phyloP scores from a whole-genome alignment of 2,797 vertebrate genomes.

The Liparis tanakae region DNA sequence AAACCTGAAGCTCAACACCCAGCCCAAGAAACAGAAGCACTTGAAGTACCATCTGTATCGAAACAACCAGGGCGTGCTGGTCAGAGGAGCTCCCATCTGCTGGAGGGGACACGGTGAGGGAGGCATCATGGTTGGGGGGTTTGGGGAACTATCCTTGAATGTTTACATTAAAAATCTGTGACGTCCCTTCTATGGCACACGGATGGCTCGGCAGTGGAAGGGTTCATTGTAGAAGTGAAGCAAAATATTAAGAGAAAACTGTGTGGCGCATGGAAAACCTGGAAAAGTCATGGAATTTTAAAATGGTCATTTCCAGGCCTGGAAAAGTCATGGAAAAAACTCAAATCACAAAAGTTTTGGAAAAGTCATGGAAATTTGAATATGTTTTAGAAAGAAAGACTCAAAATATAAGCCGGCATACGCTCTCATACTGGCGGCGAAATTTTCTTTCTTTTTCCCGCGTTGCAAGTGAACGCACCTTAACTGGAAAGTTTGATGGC shows the following conservation, averaged over 20 bases:
- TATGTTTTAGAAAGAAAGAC: no score
- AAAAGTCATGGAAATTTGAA: no score
- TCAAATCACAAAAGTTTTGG: no score
- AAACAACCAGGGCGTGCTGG: slow-evolving; percentile 90
- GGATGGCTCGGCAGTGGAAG: background rate
- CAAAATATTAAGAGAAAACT: slow-evolving; percentile 3
- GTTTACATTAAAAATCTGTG: background rate
- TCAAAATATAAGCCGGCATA: no score
- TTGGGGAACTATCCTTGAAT: background rate
- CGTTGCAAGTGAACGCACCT: no score
- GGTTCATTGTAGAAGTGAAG: background rate
- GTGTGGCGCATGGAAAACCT: no score
- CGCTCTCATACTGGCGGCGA: no score
- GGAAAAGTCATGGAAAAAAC: no score
- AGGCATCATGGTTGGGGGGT: background rate
- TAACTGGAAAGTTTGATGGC: no score
- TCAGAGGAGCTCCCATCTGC: slow-evolving; percentile 91
- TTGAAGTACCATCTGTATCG: slow-evolving; percentile 93
- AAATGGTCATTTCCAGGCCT: no score
- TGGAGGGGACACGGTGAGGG: slow-evolving; percentile 93
- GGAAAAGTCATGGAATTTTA: no score
- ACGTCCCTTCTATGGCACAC: background rate
- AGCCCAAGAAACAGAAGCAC: slow-evolving; percentile 99
- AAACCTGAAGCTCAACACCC: slow-evolving; percentile 95
- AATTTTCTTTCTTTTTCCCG: no score